phyloP scores from a whole-genome alignment of 2,888 invertebrate genomes.

The Rhimphoctona megacephalus region DNA sequence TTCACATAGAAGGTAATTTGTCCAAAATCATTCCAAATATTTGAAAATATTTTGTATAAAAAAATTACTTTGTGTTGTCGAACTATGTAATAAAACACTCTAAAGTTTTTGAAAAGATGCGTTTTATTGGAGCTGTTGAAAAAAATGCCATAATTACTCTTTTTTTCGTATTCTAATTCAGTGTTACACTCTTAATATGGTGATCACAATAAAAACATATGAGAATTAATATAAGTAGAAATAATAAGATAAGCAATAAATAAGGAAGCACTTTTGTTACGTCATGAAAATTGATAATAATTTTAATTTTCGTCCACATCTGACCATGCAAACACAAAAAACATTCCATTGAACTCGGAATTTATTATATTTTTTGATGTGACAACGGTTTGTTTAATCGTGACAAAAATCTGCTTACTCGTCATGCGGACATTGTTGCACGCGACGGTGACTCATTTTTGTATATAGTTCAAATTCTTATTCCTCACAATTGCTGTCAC shows the following conservation, averaged over 20 bases:
- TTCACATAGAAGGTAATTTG: too few species aligned
- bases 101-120: too few species aligned
- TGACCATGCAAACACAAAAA: neutral
- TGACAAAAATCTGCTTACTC: slow-evolving; percentile 43
- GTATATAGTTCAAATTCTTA: neutral
- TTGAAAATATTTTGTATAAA: too few species aligned
- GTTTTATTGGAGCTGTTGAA: too few species aligned
- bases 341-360: neutral
- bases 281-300: neutral
- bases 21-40: too few species aligned
- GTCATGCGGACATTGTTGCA: slow-evolving; percentile 38
- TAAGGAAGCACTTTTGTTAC: neutral
- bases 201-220: neutral
- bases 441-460: slow-evolving; percentile 51
- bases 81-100: too few species aligned
- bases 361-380: neutral
- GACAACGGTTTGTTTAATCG: neutral
- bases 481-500: neutral
- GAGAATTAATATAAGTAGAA: neutral
- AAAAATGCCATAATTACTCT: neutral
- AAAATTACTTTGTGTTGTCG: too few species aligned
- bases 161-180: neutral
- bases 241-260: neutral
- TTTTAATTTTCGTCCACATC: neutral
- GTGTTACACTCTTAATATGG: neutral